Base-by-base conservation (phyloP, 2,797 vertebrate genomes). In the Eutrigla gurnardus region DNA sequence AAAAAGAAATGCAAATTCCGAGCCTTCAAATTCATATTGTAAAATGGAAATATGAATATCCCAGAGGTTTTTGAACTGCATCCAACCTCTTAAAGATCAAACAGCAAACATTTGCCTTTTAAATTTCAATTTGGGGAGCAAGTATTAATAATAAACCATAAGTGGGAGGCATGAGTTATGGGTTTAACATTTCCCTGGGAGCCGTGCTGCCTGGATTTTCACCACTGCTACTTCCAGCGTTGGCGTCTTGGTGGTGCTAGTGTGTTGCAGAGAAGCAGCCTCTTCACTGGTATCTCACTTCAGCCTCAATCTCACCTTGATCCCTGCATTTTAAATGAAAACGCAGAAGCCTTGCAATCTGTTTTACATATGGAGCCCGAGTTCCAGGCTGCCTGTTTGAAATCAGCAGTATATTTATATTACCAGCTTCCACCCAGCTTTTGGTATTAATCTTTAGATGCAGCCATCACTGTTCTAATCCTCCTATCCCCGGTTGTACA, bases 111-210 rank as follows among this genome's bases (percentile, higher is more conserved):
- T 92, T 93, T 92, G 83, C 86, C 83, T 91, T 88, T 85, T 88
- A 89, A 86, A 92, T 88, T 87, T 83, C 73, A 86, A 84, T 90
- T 88, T 87, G 49, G 65, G 75, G 69, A 88, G 87, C 82, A 67
- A 85, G 86, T 91, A 87, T 90, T 94, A 93, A 91, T 93, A 93
- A 89, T 90, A 87, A 81, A 87, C 77, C 67, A 10, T 80, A 88
- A 91, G 93, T 93, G 86, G 91, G 90, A 89, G 84, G 91, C 85
- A 82, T 92, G 93, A 92, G 90, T 92, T 90, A 92, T 92, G 85
- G 81, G 75, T 90, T 94, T 93, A 93, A 89, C 87, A 88, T 92
- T 92, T 92, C 87, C 85, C 86, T 76, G 58, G 75, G 77, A 91
- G 90, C 83, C 6, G 45, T 7, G 47, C 81, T 60, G 65, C 73